Conservation (phyloP, 2,113 vertebrate genomes). For the Eublepharis macularius region DNA sequence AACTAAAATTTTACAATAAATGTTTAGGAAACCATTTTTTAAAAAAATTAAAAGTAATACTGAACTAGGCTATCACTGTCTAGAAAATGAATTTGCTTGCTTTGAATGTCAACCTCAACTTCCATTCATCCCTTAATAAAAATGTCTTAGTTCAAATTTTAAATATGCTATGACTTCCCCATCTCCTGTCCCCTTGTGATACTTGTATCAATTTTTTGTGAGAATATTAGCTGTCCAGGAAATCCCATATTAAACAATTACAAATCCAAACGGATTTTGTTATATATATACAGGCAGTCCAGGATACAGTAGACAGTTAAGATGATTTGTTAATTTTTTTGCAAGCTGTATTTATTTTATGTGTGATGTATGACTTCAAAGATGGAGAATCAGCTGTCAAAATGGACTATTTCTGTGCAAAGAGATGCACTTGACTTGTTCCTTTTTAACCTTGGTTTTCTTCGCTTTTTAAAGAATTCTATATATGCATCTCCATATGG, state of each 20-base stretch:
- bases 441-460: conserved; percentile 69
- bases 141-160: conserved; percentile 77
- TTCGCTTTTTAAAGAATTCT: conserved; percentile 67
- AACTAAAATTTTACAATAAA: not conserved
- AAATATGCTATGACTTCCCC: conserved; percentile 75
- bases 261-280: conserved; percentile 81
- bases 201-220: conserved; percentile 79
- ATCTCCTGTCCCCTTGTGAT: conserved; percentile 48
- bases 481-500: conserved; percentile 67
- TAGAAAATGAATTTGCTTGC: conserved; percentile 76
- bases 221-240: conserved; percentile 83
- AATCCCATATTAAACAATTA: conserved; percentile 82
- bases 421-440: conserved; percentile 64
- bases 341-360: conserved; percentile 81
- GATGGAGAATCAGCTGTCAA: conserved; percentile 73
- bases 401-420: conserved; percentile 72
- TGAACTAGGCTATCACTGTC: conserved; percentile 72
- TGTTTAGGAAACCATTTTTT: conserved; percentile 59
- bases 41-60: conserved; percentile 77
- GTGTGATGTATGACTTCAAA: conserved; percentile 70
- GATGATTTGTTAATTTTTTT: conserved; percentile 83
- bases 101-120: conserved; percentile 77
- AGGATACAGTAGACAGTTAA: conserved; percentile 80
- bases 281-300: conserved; percentile 76
- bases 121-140: conserved; percentile 74